A percentile compares a stretch with the other conserved stretches of the same genome.
phyloP scores from a whole-genome alignment of 2,797 vertebrate genomes.

The Pyrocephalus nanus region DNA sequence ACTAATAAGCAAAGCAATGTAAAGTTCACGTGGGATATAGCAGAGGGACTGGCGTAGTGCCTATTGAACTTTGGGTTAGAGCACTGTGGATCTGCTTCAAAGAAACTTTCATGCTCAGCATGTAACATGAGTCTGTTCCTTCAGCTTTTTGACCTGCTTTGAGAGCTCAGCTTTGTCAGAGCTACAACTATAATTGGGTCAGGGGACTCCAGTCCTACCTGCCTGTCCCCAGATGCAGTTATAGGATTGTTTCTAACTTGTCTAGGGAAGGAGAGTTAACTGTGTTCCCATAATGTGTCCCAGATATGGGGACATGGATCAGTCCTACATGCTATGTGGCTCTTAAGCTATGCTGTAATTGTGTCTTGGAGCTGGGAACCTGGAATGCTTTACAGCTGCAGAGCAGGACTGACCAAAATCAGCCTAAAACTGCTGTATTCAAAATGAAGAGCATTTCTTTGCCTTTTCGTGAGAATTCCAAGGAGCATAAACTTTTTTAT shows the following conservation, averaged over 20 bases:
- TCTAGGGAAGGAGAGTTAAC: background rate
- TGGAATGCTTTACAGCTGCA: background rate
- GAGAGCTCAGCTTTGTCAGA: slow-evolving; percentile 13
- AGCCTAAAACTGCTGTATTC: background rate
- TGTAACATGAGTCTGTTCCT: background rate
- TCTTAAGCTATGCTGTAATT: background rate
- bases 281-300: background rate
- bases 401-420: background rate
- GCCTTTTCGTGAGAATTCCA: background rate
- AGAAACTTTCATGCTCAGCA: background rate
- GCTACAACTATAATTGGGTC: background rate
- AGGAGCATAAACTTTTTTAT: background rate
- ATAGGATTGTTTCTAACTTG: background rate
- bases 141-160: slow-evolving; percentile 34
- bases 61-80: background rate
- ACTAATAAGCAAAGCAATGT: slow-evolving; percentile 7
- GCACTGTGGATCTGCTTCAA: background rate
- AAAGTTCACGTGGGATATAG: background rate
- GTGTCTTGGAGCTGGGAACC: background rate
- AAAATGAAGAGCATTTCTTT: background rate
- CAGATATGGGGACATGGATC: background rate
- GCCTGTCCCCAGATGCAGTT: background rate
- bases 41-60: background rate
- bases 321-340: background rate
- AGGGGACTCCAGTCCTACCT: background rate